Evolutionary conservation across 1,140 invertebrate genomes (phyloP).

Genomic region (Drosophila ironensis): DNA sequence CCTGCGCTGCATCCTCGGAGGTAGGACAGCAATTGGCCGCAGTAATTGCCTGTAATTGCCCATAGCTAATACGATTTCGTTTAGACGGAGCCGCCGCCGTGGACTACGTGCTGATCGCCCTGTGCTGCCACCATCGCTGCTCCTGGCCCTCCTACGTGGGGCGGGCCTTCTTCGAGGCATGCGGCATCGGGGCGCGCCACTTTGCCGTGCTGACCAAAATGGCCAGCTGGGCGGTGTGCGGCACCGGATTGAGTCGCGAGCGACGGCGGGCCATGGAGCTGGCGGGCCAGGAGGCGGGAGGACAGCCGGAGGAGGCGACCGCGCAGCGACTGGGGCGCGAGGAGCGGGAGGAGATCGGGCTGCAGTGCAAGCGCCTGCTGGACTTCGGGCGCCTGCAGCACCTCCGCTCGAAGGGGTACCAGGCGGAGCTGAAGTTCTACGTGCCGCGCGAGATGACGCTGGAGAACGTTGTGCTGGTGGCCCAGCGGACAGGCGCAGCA

Average conservation of each 20-base stretch:
- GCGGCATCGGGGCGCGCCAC: constrained; percentile 85
- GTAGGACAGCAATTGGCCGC: no score
- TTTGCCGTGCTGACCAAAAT: constrained; percentile 90
- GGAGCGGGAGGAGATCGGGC: constrained; percentile 86
- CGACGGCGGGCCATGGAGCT: constrained; percentile 75
- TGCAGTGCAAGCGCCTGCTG: constrained; percentile 88
- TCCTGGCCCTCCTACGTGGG: constrained; percentile 88
- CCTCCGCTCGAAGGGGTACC: constrained; percentile 84
- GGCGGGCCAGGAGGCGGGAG: not conserved
- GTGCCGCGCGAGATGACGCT: constrained; percentile 86
- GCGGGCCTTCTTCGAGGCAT: constrained; percentile 83
- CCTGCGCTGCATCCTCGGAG: constrained; percentile 84
- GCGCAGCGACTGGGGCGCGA: constrained; percentile 69
- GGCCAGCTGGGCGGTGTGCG: constrained; percentile 93
- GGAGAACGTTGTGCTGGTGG: constrained; percentile 91
- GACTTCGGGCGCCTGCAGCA: constrained; percentile 89
- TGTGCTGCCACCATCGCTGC: constrained; percentile 94
- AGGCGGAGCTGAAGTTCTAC: constrained; percentile 86
- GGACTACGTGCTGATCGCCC: constrained; percentile 88
- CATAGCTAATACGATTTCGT: not conserved
- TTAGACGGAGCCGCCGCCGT: constrained; percentile 68
- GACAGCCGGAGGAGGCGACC: constrained; percentile 61
- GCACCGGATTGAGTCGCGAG: constrained; percentile 84
- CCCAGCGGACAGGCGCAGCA: constrained; percentile 5
- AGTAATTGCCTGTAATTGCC: no score